Conservation (phyloP, 1,140 invertebrate genomes). For the Drosophila tristis region DNA sequence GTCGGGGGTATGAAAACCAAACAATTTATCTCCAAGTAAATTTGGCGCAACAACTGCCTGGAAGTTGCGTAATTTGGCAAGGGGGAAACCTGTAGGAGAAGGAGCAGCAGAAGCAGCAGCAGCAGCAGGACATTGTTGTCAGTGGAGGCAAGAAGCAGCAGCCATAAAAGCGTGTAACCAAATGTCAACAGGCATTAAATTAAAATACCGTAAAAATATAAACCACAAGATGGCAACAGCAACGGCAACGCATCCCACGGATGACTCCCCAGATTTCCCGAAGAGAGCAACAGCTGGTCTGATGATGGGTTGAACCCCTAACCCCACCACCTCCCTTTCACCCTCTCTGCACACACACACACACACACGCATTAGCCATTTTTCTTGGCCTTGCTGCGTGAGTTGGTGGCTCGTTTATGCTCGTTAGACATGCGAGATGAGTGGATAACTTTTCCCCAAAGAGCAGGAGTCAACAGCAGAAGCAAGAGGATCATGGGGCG, state of each 20-base stretch:
- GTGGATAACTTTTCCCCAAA: conserved; percentile 50
- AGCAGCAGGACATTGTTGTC: conserved; percentile 39
- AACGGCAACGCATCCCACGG: conserved; percentile 33
- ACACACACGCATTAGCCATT: conserved; percentile 46
- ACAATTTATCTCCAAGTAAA: conserved; percentile 61
- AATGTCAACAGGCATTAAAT: conserved; percentile 75
- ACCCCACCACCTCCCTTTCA: no score
- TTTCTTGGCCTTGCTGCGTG: conserved; percentile 46
- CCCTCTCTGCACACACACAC: conserved; percentile 8
- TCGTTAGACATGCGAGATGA: conserved; percentile 55
- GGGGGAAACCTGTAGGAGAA: background rate
- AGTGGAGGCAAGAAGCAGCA: conserved; percentile 6
- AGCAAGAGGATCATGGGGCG: background rate
- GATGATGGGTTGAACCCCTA: conserved; percentile 42
- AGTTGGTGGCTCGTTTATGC: conserved; percentile 53
- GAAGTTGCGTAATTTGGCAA: conserved; percentile 47
- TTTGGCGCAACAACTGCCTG: conserved; percentile 56
- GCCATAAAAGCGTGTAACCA: conserved; percentile 58
- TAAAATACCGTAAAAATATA: conserved; percentile 65
- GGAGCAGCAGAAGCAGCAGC: background rate
- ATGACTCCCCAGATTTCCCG: conserved; percentile 49
- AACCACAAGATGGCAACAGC: conserved; percentile 53
- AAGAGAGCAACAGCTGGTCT: conserved; percentile 55
- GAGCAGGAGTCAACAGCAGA: no score
- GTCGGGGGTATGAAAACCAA: conserved; percentile 31